These are phyloP conservation scores for Acestrorhynchus altus DNA, from an alignment of 2,797 vertebrate species.

Conservation along the genomic window DNA sequence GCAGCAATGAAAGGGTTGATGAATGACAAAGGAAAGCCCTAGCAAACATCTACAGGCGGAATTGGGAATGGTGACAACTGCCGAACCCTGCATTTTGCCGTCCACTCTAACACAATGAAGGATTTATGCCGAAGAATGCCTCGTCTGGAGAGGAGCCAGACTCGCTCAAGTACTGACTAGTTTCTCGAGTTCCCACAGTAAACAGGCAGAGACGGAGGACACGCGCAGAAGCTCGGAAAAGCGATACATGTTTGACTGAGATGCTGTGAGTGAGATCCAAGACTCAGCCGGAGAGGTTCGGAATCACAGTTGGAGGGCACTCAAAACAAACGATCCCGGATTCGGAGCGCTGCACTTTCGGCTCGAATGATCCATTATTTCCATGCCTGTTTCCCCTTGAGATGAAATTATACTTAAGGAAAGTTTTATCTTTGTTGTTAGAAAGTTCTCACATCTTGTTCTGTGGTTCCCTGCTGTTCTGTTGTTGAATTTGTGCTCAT, in stretches of 20 bases:
- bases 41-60: constrained; percentile 24
- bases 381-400: not conserved
- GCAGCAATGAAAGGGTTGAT: constrained; percentile 6
- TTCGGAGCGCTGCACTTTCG: not conserved
- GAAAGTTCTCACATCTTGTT: not conserved
- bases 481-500: not conserved
- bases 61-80: constrained; percentile 41
- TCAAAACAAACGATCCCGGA: not conserved
- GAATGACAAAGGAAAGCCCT: constrained; percentile 15
- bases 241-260: constrained; percentile 9
- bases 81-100: constrained; percentile 46
- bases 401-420: not conserved
- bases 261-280: not conserved
- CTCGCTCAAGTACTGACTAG: constrained; percentile 55
- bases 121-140: constrained; percentile 62
- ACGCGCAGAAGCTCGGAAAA: constrained; percentile 21
- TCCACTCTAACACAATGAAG: constrained; percentile 57
- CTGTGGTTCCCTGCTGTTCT: not conserved
- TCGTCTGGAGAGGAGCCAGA: constrained; percentile 54
- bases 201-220: constrained; percentile 39
- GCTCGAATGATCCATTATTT: constrained; percentile 6
- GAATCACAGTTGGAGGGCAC: constrained; percentile 12
- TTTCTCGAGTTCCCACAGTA: constrained; percentile 36
- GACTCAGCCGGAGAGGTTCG: not conserved
- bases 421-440: not conserved